Base-by-base conservation (phyloP, 2,888 invertebrate genomes). In the Coelopa pilipes region DNA sequence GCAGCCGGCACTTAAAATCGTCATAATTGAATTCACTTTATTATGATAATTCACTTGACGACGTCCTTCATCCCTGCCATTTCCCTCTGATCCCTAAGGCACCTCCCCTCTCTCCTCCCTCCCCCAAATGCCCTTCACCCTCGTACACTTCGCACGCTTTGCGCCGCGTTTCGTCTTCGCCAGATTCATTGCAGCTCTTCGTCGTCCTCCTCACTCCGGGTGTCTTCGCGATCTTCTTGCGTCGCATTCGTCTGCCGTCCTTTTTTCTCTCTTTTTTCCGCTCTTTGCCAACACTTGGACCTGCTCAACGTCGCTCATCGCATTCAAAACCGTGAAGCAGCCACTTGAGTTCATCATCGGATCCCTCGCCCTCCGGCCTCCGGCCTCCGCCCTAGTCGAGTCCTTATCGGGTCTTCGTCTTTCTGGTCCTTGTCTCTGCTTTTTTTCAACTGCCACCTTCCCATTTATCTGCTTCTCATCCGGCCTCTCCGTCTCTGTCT, bases 21-120 rank as follows among this genome's bases (percentile, higher is more conserved):
- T 50, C 49, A 66, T 66, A 66, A 66, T 66, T 47, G 45, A 69
- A 69, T 46, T 69, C 69, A 69, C 59, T 69, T 69, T 59, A 69
- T 69, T 69, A 69, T 69, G 45, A 59, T 69, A 46, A 69, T 69
- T 57, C 46, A 46, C 69, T 57, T 57, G 57, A 57, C 59, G 59
- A 19, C 45, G 59, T 45, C 57, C 69, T 69, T 21, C 46, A 46
- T 17, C 59, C 19, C 21, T 57, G 34, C 46, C 59, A 47, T 21
- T 57, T 55, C 34, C 53, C 45, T 53, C 24, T 45, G 15, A 55
- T 24, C 17, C 46, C 57, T 19, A 24, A n/a, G 21, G 49, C 50
- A 21, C 60, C 24, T 53, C 21, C 15, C 2, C 65, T 1, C 24
- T 10, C 53, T 17, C 1, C 68, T 34, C 17, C 55, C 53, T 67